These are phyloP conservation scores for Anguilla rostrata DNA, from an alignment of 2,113 vertebrate genomes.

Conservation along the genomic window DNA sequence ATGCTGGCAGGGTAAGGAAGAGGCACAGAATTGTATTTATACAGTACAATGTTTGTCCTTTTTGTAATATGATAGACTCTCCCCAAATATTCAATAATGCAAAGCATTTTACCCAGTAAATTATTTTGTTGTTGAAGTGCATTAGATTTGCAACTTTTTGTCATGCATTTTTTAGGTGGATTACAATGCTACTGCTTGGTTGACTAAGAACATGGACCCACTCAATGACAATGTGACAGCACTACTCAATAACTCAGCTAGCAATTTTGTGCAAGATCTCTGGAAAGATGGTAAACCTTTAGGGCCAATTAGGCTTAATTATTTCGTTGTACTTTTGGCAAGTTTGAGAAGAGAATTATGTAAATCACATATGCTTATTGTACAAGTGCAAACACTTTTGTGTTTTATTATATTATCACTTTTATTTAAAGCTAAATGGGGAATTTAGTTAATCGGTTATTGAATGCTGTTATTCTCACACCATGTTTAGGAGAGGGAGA, in stretches of 20 bases:
- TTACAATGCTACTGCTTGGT: slow-evolving; percentile 81
- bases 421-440: not conserved
- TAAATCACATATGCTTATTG: not conserved
- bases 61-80: not conserved
- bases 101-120: not conserved
- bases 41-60: not conserved
- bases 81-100: not conserved
- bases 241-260: slow-evolving; percentile 81
- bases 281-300: slow-evolving; percentile 82
- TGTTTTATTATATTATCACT: not conserved
- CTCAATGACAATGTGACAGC: slow-evolving; percentile 84
- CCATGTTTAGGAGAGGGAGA: not conserved
- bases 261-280: slow-evolving; percentile 79
- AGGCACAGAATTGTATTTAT: not conserved
- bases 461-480: not conserved
- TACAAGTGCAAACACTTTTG: not conserved
- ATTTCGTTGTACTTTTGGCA: not conserved
- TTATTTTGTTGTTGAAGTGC: not conserved
- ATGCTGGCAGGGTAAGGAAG: slow-evolving; percentile 85
- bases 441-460: not conserved
- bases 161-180: slow-evolving; percentile 67
- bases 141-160: not conserved
- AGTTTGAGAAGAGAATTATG: not conserved
- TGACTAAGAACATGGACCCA: slow-evolving; percentile 90
- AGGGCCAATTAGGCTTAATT: not conserved